Evolutionary conservation across 2,113 vertebrate genomes (phyloP), one percentile per base, ranked within the genome.

Genomic region (Gnathonemus echidnorhynchus): DNA sequence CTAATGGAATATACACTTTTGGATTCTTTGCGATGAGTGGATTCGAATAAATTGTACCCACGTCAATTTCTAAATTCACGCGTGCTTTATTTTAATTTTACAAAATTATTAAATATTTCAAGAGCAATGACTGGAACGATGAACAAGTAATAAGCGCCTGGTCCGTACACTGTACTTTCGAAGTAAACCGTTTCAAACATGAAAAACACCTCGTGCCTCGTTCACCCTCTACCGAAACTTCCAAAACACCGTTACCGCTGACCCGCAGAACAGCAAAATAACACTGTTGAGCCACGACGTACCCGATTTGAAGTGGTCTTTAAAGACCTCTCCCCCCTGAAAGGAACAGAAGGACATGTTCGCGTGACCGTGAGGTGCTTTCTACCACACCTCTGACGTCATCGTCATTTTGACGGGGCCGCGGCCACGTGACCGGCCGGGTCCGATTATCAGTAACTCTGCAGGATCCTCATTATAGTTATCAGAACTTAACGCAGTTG

Each of bases 281-380:
- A 27, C 10, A 70, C 27, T 31, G 0, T 13, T 42, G 1, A 48
- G 10, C 35, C 17, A 49, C 5, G 4, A 45, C 94, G 93, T 94
- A 98, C 98, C 98, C 89, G 96, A 92, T 93, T 98, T 95, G 90
- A 98, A 98, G 93, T 98, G 95, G 86, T 97, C 95, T 91, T 96
- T 97, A 94, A 96, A 98, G n/a, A 93, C 17, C 92, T 99, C 97
- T 17, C 94, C 95, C 3, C 96, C 95, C 1, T 93, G 53, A 92
- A 98, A 98, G 42, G 92, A 94, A 93, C 98, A 99, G 94, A 98
- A 99, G 0, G 97, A 96, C 98, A 98, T 98, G 86, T 0, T 92
- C 11, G 11, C 3, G 4, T 13, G 31, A 39, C 27, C 70, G 70
- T 3, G 70, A 2, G 70, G 31, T 0, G 70, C 31, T 24, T n/a